Evolutionary conservation across 2,797 vertebrate genomes (phyloP), one percentile per base, ranked within the genome.

Genomic region (Decapterus maruadsi): DNA sequence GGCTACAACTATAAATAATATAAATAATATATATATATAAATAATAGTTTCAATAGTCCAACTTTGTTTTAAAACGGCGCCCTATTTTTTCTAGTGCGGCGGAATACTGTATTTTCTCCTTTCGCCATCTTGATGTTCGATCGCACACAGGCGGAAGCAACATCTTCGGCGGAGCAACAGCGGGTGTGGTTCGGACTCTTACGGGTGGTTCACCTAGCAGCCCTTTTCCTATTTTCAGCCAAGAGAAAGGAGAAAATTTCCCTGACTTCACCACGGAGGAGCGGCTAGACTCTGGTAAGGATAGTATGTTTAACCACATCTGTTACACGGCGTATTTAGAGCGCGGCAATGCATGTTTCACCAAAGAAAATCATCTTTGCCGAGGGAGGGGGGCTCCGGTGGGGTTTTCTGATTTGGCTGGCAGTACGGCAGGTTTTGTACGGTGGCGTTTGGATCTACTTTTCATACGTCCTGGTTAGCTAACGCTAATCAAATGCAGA

Each of bases 91-190:
- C 55, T 43, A 87, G 81, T 85, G 96, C 96, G 96, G 94, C 89
- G 88, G 95, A 91, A 95, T 95, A 96, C 91, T 10, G 58, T 78
- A 51, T 84, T 86, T 86, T 80, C 77, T 82, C 77, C 78, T 75
- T 86, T 91, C 93, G 95, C 95, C 96, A 96, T 96, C 95, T 96
- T 96, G 93, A 93, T 89, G 90, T 88, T 91, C 80, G 86, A 81
- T 82, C 88, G 77, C 80, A 84, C 80, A 84, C 87, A 89, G 85
- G 92, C 92, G 93, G 93, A 93, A 92, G 93, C 87, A 91, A 59
- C 85, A 89, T 90, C 85, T 86, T 85, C 84, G 74, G 90, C 90
- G 82, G 88, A 73, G 86, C 87, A 83, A 65, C 88, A 77, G 92
- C 90, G 89, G 90, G 93, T 92, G 93, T 93, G 90, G 89, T 92